These are phyloP conservation scores for Panonychus citri DNA, from an alignment of 1,140 invertebrate genomes.

Conservation along the genomic window DNA sequence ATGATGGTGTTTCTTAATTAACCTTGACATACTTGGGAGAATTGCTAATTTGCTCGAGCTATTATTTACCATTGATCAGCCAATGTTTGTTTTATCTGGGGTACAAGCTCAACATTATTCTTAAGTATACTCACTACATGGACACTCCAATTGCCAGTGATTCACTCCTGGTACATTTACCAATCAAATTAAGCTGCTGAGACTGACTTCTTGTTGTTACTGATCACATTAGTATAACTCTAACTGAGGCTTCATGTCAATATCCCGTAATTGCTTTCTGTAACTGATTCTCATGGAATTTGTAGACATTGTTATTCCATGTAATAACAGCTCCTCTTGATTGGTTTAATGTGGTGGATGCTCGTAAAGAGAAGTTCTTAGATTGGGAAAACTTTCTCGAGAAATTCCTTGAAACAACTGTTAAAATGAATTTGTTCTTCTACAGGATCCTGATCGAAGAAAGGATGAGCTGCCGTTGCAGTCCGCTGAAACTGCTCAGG, in stretches of 20 bases:
- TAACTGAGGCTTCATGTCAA: slow-evolving; percentile 98
- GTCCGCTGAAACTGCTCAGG: neutral
- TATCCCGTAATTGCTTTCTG: slow-evolving; percentile 97
- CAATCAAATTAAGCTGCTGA: slow-evolving; percentile 82
- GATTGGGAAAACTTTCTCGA: slow-evolving; percentile 71
- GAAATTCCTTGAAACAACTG: slow-evolving; percentile 62
- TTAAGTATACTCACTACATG: slow-evolving; percentile 95
- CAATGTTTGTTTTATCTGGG: slow-evolving; percentile 87
- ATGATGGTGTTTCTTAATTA: slow-evolving; percentile 86
- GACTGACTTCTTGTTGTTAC: slow-evolving; percentile 91
- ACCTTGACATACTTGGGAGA: slow-evolving; percentile 94
- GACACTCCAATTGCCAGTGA: slow-evolving; percentile 92
- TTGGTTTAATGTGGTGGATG: slow-evolving; percentile 99
- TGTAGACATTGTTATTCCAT: slow-evolving; percentile 97
- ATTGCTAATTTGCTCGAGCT: slow-evolving; percentile 76
- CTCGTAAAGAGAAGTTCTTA: slow-evolving; percentile 85
- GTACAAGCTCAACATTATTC: slow-evolving; percentile 86
- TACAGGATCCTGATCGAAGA: slow-evolving; percentile 94
- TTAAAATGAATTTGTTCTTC: slow-evolving; percentile 98
- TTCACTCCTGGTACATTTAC: slow-evolving; percentile 98
- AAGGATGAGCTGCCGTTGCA: slow-evolving; percentile 51
- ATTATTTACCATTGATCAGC: slow-evolving; percentile 91
- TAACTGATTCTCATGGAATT: slow-evolving; percentile 84
- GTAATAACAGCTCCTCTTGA: slow-evolving; percentile 96
- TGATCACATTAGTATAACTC: slow-evolving; percentile 81